Evolutionary conservation across 2,888 invertebrate species (phyloP).

Genomic region (Aphrophora alni): DNA sequence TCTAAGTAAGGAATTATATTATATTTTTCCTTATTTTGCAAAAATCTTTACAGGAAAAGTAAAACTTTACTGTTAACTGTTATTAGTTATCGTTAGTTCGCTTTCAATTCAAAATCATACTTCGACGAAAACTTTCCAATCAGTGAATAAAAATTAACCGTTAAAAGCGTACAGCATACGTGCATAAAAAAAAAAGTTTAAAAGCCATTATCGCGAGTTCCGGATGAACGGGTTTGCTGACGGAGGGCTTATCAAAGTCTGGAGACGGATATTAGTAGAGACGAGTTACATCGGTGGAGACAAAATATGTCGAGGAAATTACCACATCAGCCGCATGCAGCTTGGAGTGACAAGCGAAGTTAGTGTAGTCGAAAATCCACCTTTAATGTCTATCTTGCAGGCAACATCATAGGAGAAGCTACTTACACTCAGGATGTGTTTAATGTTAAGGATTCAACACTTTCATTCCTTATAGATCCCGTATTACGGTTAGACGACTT

Average conservation of each 20-base stretch:
- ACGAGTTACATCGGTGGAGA: not conserved
- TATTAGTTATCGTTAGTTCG: too few relatives aligned
- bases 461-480: too few relatives aligned
- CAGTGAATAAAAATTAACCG: not conserved
- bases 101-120: too few relatives aligned
- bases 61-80: too few relatives aligned
- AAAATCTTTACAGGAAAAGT: too few relatives aligned
- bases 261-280: not conserved
- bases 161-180: not conserved
- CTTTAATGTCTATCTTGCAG: not conserved
- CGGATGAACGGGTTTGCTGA: not conserved
- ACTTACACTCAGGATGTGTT: not conserved
- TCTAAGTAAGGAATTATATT: too few relatives aligned
- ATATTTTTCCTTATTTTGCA: too few relatives aligned
- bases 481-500: too few relatives aligned
- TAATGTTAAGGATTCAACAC: not conserved
- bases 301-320: conserved; percentile 5
- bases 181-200: not conserved
- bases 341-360: not conserved
- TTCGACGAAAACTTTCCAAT: not conserved
- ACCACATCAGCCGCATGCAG: not conserved
- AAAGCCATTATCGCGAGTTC: not conserved
- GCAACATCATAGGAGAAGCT: not conserved
- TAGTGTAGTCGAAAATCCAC: not conserved
- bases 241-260: not conserved